Conservation (phyloP, 2,113 vertebrate species). For the Cyanoderma ruficeps region DNA sequence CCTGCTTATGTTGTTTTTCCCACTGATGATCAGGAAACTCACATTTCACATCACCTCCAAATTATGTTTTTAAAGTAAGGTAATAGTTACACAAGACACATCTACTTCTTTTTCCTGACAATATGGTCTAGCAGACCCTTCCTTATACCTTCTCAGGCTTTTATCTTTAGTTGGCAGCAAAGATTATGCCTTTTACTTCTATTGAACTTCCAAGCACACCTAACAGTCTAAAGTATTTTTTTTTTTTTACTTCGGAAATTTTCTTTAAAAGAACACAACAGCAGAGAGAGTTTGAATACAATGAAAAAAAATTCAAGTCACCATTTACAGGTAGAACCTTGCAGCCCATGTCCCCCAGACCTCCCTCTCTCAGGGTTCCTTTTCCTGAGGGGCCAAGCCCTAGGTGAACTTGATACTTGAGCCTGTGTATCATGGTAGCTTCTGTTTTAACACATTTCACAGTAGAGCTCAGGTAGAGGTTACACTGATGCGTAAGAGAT, state of each 20-base stretch:
- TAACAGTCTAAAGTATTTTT: background rate
- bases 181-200: background rate
- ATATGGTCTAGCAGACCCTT: background rate
- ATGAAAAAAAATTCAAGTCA: background rate
- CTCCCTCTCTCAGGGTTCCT: background rate
- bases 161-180: background rate
- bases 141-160: background rate
- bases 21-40: background rate
- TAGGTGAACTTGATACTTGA: rapidly evolving
- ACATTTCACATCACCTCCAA: background rate
- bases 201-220: background rate
- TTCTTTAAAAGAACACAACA: background rate
- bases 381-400: background rate
- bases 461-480: background rate
- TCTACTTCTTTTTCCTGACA: background rate
- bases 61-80: background rate
- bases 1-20: background rate
- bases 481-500: background rate
- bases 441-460: background rate
- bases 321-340: background rate
- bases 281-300: background rate
- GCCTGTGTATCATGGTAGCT: background rate
- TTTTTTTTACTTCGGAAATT: background rate
- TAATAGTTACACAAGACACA: background rate
- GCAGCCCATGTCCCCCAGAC: background rate